phyloP scores from a whole-genome alignment of 2,888 invertebrate species.

The Hylaea fasciaria region DNA sequence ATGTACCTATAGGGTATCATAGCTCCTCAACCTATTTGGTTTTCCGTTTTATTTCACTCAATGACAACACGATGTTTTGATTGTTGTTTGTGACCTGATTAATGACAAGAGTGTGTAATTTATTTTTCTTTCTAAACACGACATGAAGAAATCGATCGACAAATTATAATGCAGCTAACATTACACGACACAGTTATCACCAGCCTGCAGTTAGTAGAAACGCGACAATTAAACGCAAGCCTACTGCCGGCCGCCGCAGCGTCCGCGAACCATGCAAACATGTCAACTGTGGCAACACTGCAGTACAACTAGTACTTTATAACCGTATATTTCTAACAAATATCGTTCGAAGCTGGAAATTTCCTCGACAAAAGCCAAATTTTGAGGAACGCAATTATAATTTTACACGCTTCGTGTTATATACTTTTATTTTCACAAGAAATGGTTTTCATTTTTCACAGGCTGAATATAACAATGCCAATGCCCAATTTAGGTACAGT shows the following conservation, averaged over 20 bases:
- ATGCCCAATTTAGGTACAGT: constrained; percentile 1
- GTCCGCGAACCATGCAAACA: constrained; percentile 6
- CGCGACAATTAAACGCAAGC: constrained; percentile 19
- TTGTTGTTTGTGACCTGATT: too few species aligned
- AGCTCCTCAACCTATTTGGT: too few species aligned
- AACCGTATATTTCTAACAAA: constrained; percentile 2
- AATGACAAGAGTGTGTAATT: not conserved
- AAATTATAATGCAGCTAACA: not conserved
- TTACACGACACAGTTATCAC: constrained; percentile 24
- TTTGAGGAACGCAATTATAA: not conserved
- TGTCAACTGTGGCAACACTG: constrained; percentile 17
- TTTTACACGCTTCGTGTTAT: not conserved
- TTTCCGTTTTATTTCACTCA: too few species aligned
- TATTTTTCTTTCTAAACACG: not conserved
- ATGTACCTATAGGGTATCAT: too few species aligned
- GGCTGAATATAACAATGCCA: constrained; percentile 7
- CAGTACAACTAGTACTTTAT: not conserved
- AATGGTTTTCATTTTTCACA: constrained; percentile 7
- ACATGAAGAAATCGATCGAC: constrained; percentile 7
- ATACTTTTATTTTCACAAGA: constrained; percentile 1
- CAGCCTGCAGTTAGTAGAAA: constrained; percentile 26
- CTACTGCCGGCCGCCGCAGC: not conserved
- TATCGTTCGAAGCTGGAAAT: not conserved
- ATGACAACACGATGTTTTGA: too few species aligned
- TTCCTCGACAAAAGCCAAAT: not conserved